Base-by-base conservation (phyloP, 2,888 invertebrate genomes). In the Colostygia pectinataria region DNA sequence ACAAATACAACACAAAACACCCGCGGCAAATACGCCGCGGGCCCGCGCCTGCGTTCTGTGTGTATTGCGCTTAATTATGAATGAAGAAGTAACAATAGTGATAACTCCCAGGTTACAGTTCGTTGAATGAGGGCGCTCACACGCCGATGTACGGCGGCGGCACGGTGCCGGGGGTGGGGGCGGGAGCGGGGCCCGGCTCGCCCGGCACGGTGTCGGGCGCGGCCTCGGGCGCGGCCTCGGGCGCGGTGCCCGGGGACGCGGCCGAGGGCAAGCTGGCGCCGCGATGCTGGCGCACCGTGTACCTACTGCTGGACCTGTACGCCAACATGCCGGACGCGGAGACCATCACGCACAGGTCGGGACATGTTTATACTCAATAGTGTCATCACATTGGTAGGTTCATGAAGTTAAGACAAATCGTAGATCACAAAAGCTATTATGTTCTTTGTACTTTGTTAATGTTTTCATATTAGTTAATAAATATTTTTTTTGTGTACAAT, bases 301-400 rank as follows among this genome's bases (percentile, higher is more conserved):
- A 97, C 78, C 95, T 97, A 77, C 91, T 99, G 53, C 87, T 99
- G 44, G 97, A 98, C 71, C 83, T 98, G 40, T 99, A 99, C 76
- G 97, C 98, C 4, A 97, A 96, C 37, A 96, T 97, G 93, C 98
- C 98, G 0, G 98, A 98, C 74, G 96, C 97, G 0, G 98, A 98
- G 83, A 98, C 97, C 0, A 95, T 98, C 32, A 93, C 94, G 20
- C 95, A 96, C 77, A 91, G 94, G 91, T 92, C 6, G 4, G 20
- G 3, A n/a, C n/a, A n/a, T n/a, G n/a, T n/a, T n/a, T n/a, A n/a
- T n/a, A n/a, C n/a, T n/a, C n/a, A n/a, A n/a, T n/a, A n/a, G n/a
- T n/a, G n/a, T n/a, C n/a, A n/a, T n/a, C n/a, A n/a, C n/a, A n/a
- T n/a, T n/a, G n/a, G n/a, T n/a, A n/a, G n/a, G n/a, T n/a, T n/a